phyloP scores from a whole-genome alignment of 2,113 vertebrate species.

The Leptocoma aspasia region DNA sequence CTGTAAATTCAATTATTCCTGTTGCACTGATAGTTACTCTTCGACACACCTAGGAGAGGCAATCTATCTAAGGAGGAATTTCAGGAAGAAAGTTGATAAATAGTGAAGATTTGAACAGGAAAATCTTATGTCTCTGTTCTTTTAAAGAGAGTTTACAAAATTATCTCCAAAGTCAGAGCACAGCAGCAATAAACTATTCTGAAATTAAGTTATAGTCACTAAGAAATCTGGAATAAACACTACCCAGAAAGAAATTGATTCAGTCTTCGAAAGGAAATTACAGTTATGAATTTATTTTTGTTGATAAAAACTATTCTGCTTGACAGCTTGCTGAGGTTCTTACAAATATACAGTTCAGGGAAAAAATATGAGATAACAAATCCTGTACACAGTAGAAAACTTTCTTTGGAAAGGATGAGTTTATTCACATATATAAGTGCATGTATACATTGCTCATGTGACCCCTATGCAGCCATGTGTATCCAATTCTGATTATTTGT shows the following conservation, averaged over 20 bases:
- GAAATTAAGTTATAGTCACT: not conserved
- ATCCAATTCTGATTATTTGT: not conserved
- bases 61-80: not conserved
- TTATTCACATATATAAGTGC: not conserved
- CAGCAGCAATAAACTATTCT: not conserved
- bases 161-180: not conserved
- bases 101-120: not conserved
- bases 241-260: not conserved
- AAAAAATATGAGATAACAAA: not conserved
- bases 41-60: not conserved
- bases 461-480: not conserved
- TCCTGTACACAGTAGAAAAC: not conserved
- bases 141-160: not conserved
- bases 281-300: not conserved
- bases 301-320: not conserved
- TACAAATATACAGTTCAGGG: not conserved
- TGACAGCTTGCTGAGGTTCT: not conserved
- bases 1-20: not conserved
- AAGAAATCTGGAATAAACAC: not conserved
- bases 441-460: not conserved
- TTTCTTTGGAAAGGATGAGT: not conserved
- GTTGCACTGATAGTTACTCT: not conserved
- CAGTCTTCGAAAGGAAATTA: constrained; percentile 11
- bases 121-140: not conserved
- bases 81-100: not conserved